phyloP scores from a whole-genome alignment of 2,888 invertebrate species.

The Drosophila meridiana region DNA sequence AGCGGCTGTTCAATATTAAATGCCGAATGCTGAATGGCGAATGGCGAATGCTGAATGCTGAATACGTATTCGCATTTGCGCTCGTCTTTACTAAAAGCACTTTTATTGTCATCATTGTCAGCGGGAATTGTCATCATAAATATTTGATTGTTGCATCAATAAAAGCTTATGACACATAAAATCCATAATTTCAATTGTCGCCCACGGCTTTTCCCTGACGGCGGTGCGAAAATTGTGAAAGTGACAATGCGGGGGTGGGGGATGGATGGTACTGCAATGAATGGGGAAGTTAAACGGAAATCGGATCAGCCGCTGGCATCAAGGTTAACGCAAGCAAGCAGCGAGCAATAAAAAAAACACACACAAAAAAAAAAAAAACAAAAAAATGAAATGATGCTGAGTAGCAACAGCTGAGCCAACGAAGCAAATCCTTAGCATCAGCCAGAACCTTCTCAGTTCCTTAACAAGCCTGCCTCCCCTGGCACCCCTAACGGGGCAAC shows the following conservation, averaged over 20 bases:
- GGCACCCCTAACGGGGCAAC: background rate
- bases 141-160: slow-evolving; percentile 81
- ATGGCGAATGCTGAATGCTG: background rate
- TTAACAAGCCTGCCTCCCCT: background rate
- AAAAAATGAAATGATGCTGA: slow-evolving; percentile 34
- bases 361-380: slow-evolving; percentile 31
- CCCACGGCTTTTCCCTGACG: slow-evolving; percentile 45
- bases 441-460: background rate
- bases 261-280: background rate
- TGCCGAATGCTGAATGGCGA: background rate
- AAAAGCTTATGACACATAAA: slow-evolving; percentile 80
- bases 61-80: slow-evolving; percentile 7
- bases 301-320: slow-evolving; percentile 59
- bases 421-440: background rate
- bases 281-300: slow-evolving; percentile 25
- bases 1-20: slow-evolving; percentile 11
- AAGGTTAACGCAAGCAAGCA: slow-evolving; percentile 43
- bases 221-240: background rate
- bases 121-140: slow-evolving; percentile 80
- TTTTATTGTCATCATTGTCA: slow-evolving; percentile 78
- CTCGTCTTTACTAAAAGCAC: slow-evolving; percentile 55
- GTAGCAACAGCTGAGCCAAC: slow-evolving; percentile 6
- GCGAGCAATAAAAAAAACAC: slow-evolving; percentile 41
- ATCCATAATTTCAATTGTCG: slow-evolving; percentile 80
- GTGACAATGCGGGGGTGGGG: no score